Percentiles rank a stretch among this genome's conserved stretches.
These are phyloP conservation scores for Polyploca ridens DNA, from an alignment of 2,888 invertebrate species.

Conservation along the genomic window DNA sequence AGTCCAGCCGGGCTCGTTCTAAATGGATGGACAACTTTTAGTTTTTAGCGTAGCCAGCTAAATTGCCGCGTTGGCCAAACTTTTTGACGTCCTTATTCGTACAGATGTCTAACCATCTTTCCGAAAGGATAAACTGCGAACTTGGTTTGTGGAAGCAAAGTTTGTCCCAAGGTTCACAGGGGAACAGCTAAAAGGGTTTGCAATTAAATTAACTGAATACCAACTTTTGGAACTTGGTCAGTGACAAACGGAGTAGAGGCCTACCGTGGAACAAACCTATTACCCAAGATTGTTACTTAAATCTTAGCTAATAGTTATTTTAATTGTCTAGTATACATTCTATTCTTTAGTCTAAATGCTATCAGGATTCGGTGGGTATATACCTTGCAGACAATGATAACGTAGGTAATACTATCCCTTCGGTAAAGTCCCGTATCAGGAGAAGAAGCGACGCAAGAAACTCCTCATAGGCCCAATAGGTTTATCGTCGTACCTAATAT, in stretches of 20 bases:
- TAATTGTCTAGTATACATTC: background rate
- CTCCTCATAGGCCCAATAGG: no score
- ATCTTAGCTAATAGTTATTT: no score
- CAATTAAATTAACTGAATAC: background rate
- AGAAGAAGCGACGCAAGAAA: no score
- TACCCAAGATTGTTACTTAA: no score
- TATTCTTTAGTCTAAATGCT: no score
- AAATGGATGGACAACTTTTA: slow-evolving; percentile 24
- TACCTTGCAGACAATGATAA: no score
- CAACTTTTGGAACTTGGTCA: background rate
- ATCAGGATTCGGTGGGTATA: no score
- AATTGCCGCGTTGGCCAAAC: slow-evolving; percentile 15
- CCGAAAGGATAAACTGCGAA: background rate
- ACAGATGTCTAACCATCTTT: background rate
- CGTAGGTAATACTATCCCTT: no score
- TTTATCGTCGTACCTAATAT: no score
- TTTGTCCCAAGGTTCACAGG: background rate
- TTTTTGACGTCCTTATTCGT: background rate
- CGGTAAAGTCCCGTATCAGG: no score
- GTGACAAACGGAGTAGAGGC: no score
- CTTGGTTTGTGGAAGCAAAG: background rate
- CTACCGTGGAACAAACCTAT: no score
- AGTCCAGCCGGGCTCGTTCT: background rate
- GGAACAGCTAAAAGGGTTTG: background rate
- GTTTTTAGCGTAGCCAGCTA: slow-evolving; percentile 20